A percentile compares a stretch with the other conserved stretches of the same genome.
Conservation (phyloP, 2,888 invertebrate genomes). For the Polia nebulosa region DNA sequence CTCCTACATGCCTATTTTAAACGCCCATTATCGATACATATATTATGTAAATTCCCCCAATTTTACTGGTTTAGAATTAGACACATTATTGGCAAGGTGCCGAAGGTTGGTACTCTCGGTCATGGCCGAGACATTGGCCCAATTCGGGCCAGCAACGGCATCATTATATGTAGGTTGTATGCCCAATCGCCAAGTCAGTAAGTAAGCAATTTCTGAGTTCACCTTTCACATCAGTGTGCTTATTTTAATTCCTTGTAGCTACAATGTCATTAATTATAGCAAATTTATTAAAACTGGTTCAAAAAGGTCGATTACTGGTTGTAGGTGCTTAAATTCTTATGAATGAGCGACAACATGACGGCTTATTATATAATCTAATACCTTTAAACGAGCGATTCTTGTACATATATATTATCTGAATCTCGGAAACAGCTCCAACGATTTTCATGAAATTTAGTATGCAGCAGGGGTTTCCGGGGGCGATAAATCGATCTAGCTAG, state of each 20-base stretch:
- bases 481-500: too few relatives aligned
- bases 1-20: not conserved
- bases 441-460: too few relatives aligned
- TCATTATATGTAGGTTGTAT: slow-evolving; percentile 1
- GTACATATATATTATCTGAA: too few relatives aligned
- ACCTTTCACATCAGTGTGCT: slow-evolving; percentile 20
- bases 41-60: slow-evolving; percentile 32
- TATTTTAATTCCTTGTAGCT: slow-evolving; percentile 21
- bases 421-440: too few relatives aligned
- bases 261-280: slow-evolving; percentile 8
- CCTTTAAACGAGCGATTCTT: too few relatives aligned
- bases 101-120: slow-evolving; percentile 19
- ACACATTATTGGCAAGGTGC: not conserved
- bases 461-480: too few relatives aligned
- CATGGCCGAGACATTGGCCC: slow-evolving; percentile 39
- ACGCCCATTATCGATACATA: slow-evolving; percentile 18
- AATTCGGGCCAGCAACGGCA: slow-evolving; percentile 29
- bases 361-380: too few relatives aligned
- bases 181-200: not conserved
- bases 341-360: slow-evolving; percentile 6
- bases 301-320: slow-evolving; percentile 12
- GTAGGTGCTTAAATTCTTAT: not conserved
- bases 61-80: slow-evolving; percentile 38
- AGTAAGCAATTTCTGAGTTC: slow-evolving; percentile 10
- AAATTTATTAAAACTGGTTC: slow-evolving; percentile 14